Evolutionary conservation across 2,113 vertebrate species (phyloP).

Genomic region (Vidua macroura): DNA sequence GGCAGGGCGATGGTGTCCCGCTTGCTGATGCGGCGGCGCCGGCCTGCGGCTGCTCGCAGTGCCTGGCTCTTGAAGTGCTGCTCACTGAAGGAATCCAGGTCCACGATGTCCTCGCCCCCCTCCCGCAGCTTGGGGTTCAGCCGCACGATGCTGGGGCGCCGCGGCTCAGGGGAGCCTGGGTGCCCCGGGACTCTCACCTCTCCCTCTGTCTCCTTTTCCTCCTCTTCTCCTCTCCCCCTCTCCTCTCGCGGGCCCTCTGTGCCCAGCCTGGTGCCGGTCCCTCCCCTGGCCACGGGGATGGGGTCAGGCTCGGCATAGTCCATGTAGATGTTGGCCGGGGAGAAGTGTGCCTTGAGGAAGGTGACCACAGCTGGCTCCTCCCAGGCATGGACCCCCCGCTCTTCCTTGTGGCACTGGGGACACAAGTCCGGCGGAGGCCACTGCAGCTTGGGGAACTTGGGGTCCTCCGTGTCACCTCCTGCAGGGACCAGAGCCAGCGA

Average conservation of each 20-base stretch:
- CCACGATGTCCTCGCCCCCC: constrained; percentile 78
- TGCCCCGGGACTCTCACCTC: neutral
- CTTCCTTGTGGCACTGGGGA: constrained; percentile 77
- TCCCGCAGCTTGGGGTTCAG: constrained; percentile 31
- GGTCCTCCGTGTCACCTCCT: constrained; percentile 88
- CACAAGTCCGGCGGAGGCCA: constrained; percentile 87
- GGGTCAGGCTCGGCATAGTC: constrained; percentile 62
- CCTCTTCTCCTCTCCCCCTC: constrained; percentile 14
- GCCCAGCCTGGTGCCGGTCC: neutral
- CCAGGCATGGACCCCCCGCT: constrained; percentile 77
- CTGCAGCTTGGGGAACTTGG: constrained; percentile 90
- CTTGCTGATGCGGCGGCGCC: constrained; percentile 31
- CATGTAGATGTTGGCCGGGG: constrained; percentile 65
- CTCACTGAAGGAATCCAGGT: constrained; percentile 82
- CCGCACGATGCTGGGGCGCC: constrained; percentile 70
- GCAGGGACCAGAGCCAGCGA: neutral
- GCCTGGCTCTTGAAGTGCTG: constrained; percentile 81
- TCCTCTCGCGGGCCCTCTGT: neutral
- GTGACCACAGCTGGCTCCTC: constrained; percentile 53
- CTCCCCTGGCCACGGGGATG: constrained; percentile 18
- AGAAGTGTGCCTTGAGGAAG: constrained; percentile 85
- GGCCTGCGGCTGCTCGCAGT: constrained; percentile 18
- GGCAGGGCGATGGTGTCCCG: constrained; percentile 25
- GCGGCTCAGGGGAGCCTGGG: neutral
- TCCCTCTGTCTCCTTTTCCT: neutral